Base-by-base conservation (phyloP, 2,113 vertebrate genomes). In the Zosterops borbonicus region DNA sequence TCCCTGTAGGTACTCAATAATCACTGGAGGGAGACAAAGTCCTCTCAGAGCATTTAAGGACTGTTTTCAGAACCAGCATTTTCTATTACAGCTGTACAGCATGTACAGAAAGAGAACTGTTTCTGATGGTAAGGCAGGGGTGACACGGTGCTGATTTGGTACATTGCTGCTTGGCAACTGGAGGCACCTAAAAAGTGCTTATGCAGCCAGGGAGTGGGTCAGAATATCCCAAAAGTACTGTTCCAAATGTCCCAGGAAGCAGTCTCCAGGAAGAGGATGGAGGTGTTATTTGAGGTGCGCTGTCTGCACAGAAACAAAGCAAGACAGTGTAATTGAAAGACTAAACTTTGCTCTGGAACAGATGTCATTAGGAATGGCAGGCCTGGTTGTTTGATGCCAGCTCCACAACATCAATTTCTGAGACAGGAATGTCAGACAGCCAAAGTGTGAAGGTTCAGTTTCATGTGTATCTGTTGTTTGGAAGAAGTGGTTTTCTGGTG, bases 21-120 rank as follows among this genome's bases (percentile, higher is more conserved):
- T 84, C 89, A 91, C 87, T 91, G 84, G 81, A 82, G 90, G 84
- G 81, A 96, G 89, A 95, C 81, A 95, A 55, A 95, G 81, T 78
- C 55, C 63, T 83, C 58, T 1, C 0, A 90, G 13, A 90, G 11
- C 8, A 9, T 35, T 47, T 55, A 50, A 14, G 16, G 20, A 35
- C 12, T 59, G 39, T 46, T 76, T 85, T 39, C 55, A 84, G 50
- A 18, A 58, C 9, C 1, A 78, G 17, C 5, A 0, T 15, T 46
- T 50, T n/a, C 22, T 83, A 6, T 24, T 9, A 35, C 9, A 50
- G 14, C 6, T 65, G 20, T 11, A 56, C 0, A 1, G 6, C 5
- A 5, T 52, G 41, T 22, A 19, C 31, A 65, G 50, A 83, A 68
- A 64, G 14, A 64, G 24, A 59, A 39, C 8, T 12, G 14, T 49